Evolutionary conservation across 2,888 invertebrate species (phyloP), one percentile per base, ranked within the genome.

Genomic region (Cephus pygmeus): DNA sequence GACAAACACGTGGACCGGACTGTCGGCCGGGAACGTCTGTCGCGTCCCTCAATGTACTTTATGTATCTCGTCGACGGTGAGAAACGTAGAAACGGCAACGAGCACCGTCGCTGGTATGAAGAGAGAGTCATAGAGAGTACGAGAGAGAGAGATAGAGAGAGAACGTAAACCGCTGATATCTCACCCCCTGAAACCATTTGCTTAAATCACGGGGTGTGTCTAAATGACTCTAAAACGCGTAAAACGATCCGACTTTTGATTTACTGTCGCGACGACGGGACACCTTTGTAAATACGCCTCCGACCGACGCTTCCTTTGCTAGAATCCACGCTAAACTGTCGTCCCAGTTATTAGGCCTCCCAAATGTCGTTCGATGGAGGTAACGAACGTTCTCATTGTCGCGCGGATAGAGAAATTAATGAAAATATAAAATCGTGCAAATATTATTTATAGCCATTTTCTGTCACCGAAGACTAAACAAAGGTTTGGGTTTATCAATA

Each of bases 1-100:
- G 91, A 90, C 91, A 90, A 91, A 90, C 91, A 91, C 88, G 87
- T 91, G 91, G 87, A 85, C 83, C 83, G 36, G 36, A 35, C 36
- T 36, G 74, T 36, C 74, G 33, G 34, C 35, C 11, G 69, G 40
- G 73, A 56, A 68, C 73, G 71, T 76, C 74, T 34, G 76, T 12
- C 77, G 78, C 81, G 76, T 83, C 79, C 69, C 78, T 81, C 82
- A 69, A 73, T 79, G 77, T 82, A 87, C 78, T 81, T 85, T 86
- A 84, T 82, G 74, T 74, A 74, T 36, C 74, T 74, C 23, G 56
- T 56, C 23, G 56, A 56, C 56, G 56, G 56, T 56, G 56, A 56
- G 56, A 56, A 56, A 56, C 23, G 56, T 56, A 56, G 56, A 56
- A 56, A 56, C 56, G 56, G 56, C 56, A 56, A 56, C 56, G 56